These are phyloP conservation scores for Ptychochromis oligacanthus DNA, from an alignment of 2,113 vertebrate genomes.

Conservation along the genomic window DNA sequence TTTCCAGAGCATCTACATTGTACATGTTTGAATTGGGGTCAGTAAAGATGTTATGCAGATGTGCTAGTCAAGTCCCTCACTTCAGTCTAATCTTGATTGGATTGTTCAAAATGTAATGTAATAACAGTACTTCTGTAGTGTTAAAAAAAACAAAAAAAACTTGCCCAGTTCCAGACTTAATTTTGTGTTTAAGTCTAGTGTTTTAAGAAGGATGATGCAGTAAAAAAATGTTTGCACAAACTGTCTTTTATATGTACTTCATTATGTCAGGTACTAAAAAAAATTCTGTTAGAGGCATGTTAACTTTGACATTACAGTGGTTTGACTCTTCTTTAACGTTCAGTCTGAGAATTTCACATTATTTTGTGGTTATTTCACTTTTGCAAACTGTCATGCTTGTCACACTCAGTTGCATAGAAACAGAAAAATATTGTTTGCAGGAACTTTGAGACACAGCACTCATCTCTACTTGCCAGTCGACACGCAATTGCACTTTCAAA, in stretches of 20 bases:
- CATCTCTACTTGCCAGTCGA: constrained; percentile 5
- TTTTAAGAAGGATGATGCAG: not conserved
- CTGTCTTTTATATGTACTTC: not conserved
- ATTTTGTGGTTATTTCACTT: not conserved
- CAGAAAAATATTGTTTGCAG: not conserved
- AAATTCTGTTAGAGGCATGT: not conserved
- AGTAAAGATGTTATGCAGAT: not conserved
- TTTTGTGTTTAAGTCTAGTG: not conserved
- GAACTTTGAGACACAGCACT: constrained; percentile 12
- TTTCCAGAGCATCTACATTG: not conserved
- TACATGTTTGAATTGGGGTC: not conserved
- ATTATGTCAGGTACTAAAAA: not conserved
- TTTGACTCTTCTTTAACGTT: not conserved
- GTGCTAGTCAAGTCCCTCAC: not conserved
- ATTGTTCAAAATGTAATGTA: not conserved
- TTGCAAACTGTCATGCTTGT: not conserved
- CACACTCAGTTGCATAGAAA: constrained; percentile 3
- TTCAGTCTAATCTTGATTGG: constrained; percentile 6
- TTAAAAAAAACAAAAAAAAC: not conserved
- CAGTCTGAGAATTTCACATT: not conserved
- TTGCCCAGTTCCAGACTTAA: not conserved
- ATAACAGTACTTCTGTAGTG: not conserved
- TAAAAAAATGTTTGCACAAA: not conserved
- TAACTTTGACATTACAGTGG: not conserved
- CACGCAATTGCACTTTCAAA: constrained; percentile 20